Conservation (phyloP, 2,888 invertebrate genomes). For the Scaeva pyrastri region DNA sequence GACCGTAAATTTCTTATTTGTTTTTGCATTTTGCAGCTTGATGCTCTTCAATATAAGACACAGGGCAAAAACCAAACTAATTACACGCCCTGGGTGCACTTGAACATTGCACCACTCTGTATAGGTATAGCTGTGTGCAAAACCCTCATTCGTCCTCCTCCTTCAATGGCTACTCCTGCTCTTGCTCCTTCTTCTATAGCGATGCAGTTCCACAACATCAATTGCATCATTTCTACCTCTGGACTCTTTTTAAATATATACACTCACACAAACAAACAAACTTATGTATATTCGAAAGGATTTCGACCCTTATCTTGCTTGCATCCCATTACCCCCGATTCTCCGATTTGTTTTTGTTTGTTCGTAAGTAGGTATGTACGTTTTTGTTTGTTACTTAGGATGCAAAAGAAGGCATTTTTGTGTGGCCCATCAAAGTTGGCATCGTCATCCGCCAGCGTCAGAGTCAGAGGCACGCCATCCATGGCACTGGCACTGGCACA, state of each 20-base stretch:
- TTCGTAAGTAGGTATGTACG: no score
- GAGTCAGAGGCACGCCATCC: no score
- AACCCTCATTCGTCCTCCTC: constrained; percentile 1
- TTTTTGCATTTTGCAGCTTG: neutral
- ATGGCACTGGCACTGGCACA: neutral
- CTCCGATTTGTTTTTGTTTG: neutral
- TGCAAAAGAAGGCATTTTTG: constrained; percentile 14
- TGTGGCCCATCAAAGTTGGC: constrained; percentile 21
- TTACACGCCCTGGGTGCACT: constrained; percentile 69
- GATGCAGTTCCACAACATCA: neutral
- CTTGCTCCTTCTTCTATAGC: no score
- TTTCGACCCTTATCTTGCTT: constrained; percentile 34
- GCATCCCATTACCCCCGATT: constrained; percentile 19
- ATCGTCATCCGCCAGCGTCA: neutral
- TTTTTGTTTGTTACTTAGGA: constrained; percentile 19
- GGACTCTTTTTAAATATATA: no score
- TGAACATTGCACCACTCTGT: constrained; percentile 49
- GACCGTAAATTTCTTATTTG: constrained; percentile 21
- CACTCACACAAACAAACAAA: no score
- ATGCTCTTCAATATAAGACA: neutral
- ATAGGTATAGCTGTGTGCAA: neutral
- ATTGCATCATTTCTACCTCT: neutral
- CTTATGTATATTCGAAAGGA: constrained; percentile 5
- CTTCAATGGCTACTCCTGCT: no score
- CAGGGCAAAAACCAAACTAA: constrained; percentile 57